Evolutionary conservation across 2,797 vertebrate species (phyloP), one percentile per base, ranked within the genome.

Genomic region (Simalia tracyae): DNA sequence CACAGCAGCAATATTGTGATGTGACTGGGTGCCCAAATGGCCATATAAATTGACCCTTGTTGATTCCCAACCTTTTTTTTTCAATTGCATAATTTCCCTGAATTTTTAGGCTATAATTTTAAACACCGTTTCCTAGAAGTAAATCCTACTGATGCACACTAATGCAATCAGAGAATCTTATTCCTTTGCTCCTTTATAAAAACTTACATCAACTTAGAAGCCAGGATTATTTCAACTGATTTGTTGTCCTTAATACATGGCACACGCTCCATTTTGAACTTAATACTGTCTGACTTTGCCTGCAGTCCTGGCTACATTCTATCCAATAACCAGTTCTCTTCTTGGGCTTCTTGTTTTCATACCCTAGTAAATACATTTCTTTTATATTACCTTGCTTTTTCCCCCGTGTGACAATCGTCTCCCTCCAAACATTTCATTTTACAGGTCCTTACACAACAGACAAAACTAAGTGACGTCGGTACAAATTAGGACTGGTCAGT

Each of bases 281-380:
- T 87, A 89, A 89, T 89, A n/a, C 81, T 36, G 89, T 92, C 88
- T 92, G 81, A 86, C 61, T 92, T 89, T 89, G 72, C 88, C 76
- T 92, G 54, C 86, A 89, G 68, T 42, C 84, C 50, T 88, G 54
- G 28, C 28, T 87, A 19, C 59, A 84, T 93, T 87, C 84, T 87
- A 24, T 12, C 36, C 28, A 57, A 42, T 46, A 89, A 63, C 84
- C 81, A 26, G n/a, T 76, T 64, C 26, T 26, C 86, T 6, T 17
- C 8, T 81, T 26, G 31, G 68, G 42, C 19, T 86, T 28, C 42
- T 76, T 26, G 24, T 36, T 17, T 63, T 31, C 57, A 54, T 60
- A 42, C 7, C 14, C 46, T 57, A 56, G 0, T 22, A 57, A 81
- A 87, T 57, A 26, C 68, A 56, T 36, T 19, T 63, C n/a, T 8